These are phyloP conservation scores for Nycteola revayana DNA, from an alignment of 2,888 invertebrate species.

Conservation along the genomic window DNA sequence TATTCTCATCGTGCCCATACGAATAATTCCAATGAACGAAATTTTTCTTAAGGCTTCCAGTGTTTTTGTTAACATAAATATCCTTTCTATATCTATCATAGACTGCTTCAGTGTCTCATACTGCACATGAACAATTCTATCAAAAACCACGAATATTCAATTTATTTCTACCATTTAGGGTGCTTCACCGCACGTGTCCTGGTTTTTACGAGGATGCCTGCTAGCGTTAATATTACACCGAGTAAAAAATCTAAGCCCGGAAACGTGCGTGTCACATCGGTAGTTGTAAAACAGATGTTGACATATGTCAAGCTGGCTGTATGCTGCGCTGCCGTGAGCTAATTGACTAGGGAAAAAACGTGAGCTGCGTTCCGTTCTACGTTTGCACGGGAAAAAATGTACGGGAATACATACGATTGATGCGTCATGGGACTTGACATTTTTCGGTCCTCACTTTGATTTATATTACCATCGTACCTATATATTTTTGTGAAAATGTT, in stretches of 20 bases:
- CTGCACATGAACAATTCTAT: too few relatives aligned
- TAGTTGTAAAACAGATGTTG: constrained; percentile 76
- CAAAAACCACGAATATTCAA: constrained; percentile 21
- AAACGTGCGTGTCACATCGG: constrained; percentile 66
- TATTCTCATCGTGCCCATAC: too few relatives aligned
- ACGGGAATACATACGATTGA: constrained; percentile 41
- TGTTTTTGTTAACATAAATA: too few relatives aligned
- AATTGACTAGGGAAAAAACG: constrained; percentile 73
- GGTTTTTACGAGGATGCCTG: constrained; percentile 48
- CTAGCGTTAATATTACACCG: constrained; percentile 65
- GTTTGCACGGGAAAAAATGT: constrained; percentile 34
- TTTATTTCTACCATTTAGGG: constrained; percentile 37
- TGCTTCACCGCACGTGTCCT: constrained; percentile 41
- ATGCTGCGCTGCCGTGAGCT: constrained; percentile 54
- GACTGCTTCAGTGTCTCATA: too few relatives aligned
- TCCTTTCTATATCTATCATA: too few relatives aligned
- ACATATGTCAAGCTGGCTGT: constrained; percentile 64
- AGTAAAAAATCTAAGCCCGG: constrained; percentile 69
- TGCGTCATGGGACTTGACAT: constrained; percentile 29
- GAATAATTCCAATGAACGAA: too few relatives aligned
- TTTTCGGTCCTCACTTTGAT: constrained; percentile 22
- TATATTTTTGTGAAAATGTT: too few relatives aligned
- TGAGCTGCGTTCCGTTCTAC: constrained; percentile 42
- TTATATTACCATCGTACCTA: constrained; percentile 1
- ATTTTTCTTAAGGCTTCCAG: too few relatives aligned